Conservation (phyloP, 2,113 vertebrate species). For the Propithecus coquereli region DNA sequence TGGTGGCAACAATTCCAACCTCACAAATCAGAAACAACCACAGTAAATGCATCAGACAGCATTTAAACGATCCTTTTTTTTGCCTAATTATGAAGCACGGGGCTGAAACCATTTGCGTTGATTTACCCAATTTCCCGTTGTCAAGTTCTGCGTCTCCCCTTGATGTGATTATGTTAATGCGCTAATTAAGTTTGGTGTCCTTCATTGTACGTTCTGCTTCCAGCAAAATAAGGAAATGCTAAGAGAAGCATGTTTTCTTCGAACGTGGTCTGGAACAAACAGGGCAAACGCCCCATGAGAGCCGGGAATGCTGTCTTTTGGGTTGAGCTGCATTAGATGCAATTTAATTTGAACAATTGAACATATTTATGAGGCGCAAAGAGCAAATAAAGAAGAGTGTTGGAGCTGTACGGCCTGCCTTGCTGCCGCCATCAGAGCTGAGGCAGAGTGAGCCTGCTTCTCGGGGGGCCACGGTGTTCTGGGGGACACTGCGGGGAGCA, state of each 20-base stretch:
- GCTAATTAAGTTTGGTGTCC: neutral
- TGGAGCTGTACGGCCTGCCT: too few relatives aligned
- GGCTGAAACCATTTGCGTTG: constrained; percentile 50
- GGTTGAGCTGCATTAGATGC: neutral
- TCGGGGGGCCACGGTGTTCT: neutral
- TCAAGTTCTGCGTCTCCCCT: neutral
- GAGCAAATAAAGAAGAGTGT: neutral
- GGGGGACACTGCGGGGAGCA: neutral
- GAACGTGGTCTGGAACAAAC: neutral
- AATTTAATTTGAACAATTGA: neutral
- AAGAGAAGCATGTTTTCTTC: neutral
- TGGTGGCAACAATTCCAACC: constrained; percentile 1
- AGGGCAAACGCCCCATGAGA: neutral
- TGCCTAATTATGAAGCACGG: constrained; percentile 35
- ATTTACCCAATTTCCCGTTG: constrained; percentile 62
- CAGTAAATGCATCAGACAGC: neutral
- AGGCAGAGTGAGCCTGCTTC: accelerated
- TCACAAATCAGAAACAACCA: constrained; percentile 48
- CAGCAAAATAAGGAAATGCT: neutral
- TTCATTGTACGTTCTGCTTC: neutral
- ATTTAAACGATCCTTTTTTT: neutral
- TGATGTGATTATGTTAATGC: constrained; percentile 55
- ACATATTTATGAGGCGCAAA: neutral
- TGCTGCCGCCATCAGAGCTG: neutral
- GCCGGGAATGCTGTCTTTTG: neutral